phyloP scores from a whole-genome alignment of 1,140 invertebrate genomes.

The Hermetia illucens region DNA sequence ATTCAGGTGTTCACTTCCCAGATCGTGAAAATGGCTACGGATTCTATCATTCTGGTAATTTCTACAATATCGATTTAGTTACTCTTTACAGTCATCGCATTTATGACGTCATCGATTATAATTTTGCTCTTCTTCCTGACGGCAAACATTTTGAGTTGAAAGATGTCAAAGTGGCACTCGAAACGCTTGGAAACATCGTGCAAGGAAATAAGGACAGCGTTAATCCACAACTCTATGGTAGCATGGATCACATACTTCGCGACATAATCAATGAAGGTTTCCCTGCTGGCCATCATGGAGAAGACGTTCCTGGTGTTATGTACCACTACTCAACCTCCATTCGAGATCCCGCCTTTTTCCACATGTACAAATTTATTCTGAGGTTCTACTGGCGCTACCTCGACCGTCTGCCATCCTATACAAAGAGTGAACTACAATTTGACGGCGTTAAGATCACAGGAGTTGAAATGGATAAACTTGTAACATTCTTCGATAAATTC shows the following conservation, averaged over 20 bases:
- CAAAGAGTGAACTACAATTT: constrained; percentile 39
- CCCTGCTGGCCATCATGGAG: constrained; percentile 22
- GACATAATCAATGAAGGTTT: constrained; percentile 30
- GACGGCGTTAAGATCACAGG: constrained; percentile 47
- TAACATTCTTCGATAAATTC: constrained; percentile 44
- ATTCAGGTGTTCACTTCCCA: constrained; percentile 46
- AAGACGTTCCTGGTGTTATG: constrained; percentile 33
- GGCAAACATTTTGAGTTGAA: constrained; percentile 17
- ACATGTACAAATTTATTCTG: constrained; percentile 44
- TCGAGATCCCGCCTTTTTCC: constrained; percentile 50
- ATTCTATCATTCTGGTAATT: constrained; percentile 34
- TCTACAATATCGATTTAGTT: constrained; percentile 30
- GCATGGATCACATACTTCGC: constrained; percentile 26
- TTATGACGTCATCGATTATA: constrained; percentile 45
- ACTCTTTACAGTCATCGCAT: constrained; percentile 42
- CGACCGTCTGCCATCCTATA: constrained; percentile 33
- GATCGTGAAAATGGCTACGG: constrained; percentile 39
- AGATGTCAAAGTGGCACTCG: constrained; percentile 34
- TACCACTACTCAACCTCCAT: constrained; percentile 42
- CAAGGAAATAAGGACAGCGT: constrained; percentile 37
- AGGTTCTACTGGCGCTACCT: constrained; percentile 41
- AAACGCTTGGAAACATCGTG: constrained; percentile 38
- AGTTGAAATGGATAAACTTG: constrained; percentile 42
- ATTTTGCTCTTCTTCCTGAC: constrained; percentile 35
- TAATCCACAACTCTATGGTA: constrained; percentile 33